phyloP scores from a whole-genome alignment of 2,888 invertebrate genomes.

The Tetramorium bicarinatum region DNA sequence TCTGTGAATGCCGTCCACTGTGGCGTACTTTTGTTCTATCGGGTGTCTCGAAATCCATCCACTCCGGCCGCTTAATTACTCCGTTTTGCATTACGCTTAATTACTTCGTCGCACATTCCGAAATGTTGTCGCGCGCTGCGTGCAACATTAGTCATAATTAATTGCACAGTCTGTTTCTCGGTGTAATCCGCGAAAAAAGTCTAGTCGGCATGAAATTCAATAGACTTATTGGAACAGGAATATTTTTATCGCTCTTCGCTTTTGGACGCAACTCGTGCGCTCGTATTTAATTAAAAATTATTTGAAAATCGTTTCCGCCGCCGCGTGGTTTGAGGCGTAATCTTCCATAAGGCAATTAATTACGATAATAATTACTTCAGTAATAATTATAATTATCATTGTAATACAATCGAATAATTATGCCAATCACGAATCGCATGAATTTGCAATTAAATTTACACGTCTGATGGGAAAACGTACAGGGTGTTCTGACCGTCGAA shows the following conservation, averaged over 20 bases:
- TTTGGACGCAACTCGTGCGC: neutral
- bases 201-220: neutral
- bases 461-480: neutral
- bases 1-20: conserved; percentile 80
- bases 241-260: neutral
- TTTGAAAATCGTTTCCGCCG: neutral
- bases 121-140: neutral
- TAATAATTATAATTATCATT: conserved; percentile 13
- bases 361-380: neutral
- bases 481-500: neutral
- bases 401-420: neutral
- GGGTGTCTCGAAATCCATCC: conserved; percentile 62
- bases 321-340: neutral
- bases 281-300: neutral
- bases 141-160: conserved; percentile 24
- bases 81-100: conserved; percentile 40
- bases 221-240: neutral
- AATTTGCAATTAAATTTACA: conserved; percentile 3
- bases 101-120: conserved; percentile 16
- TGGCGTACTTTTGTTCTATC: conserved; percentile 74
- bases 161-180: neutral
- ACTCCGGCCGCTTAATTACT: conserved; percentile 57
- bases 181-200: neutral
- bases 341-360: neutral
- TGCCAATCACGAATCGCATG: neutral